Evolutionary conservation across 2,888 invertebrate species (phyloP), one percentile per base, ranked within the genome.

Genomic region (Leptinotarsa peninsularis): DNA sequence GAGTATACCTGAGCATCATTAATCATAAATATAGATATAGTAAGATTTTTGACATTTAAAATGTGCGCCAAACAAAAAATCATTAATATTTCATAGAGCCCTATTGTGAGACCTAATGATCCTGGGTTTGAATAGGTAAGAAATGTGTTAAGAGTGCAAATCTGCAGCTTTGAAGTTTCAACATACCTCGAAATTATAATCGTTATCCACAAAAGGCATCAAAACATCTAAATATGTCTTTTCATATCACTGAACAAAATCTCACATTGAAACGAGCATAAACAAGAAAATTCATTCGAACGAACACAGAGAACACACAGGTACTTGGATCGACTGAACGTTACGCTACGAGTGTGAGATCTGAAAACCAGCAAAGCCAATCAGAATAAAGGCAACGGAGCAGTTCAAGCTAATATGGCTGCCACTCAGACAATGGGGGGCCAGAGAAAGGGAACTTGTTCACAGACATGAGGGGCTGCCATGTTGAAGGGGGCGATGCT

Each of bases 61-160:
- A 86, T 86, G 83, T 83, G 87, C 85, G 85, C 86, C 87, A 86
- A 87, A 82, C 87, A 87, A 87, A 82, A 86, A 87, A 88, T 88
- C 87, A 88, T 88, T 88, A 88, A 90, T 90, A 90, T 90, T 89
- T 90, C 89, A 89, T 88, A 88, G 88, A 89, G 87, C 83, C 84
- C 84, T 84, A 85, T 87, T 88, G 87, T 87, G 81, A 81, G 76
- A 75, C 78, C 66, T 86, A 86, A 87, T 87, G 86, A 86, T 86
- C 83, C 82, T 77, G 72, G 73, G 81, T 67, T 71, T 78, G 78
- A 81, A 81, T 76, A 79, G 81, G 80, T 78, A 80, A 78, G 56
- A 75, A 78, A 78, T 72, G 58, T 71, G 67, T 74, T 73, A 76
- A 18, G 72, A 73, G 73, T 73, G 50, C 72, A 77, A 80, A 78